phyloP scores from a whole-genome alignment of 2,888 invertebrate species.

The Apodemia hepburni region DNA sequence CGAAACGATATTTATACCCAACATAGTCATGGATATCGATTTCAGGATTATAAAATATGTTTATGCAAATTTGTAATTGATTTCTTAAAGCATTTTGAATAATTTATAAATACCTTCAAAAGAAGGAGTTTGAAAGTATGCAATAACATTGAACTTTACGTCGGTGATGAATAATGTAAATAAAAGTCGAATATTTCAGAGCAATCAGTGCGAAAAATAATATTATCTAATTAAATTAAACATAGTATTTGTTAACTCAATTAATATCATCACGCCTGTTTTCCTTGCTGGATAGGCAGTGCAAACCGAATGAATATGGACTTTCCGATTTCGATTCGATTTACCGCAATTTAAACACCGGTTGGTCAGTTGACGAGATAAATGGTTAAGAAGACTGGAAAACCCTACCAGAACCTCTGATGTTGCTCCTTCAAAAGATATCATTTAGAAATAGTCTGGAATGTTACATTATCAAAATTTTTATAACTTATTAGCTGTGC shows the following conservation, averaged over 20 bases:
- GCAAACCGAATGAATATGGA: too few species aligned
- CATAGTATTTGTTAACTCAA: background rate
- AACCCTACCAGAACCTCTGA: too few species aligned
- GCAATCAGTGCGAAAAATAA: constrained; percentile 12
- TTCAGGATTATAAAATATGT: background rate
- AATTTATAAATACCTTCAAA: background rate
- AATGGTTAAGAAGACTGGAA: too few species aligned
- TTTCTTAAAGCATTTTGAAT: background rate
- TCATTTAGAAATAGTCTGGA: too few species aligned
- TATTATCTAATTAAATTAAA: background rate
- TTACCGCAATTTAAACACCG: too few species aligned
- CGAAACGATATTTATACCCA: background rate
- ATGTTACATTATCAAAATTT: too few species aligned
- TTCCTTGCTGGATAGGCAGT: too few species aligned
- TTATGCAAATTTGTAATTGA: background rate
- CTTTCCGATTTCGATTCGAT: too few species aligned
- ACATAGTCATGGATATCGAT: background rate
- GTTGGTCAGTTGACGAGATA: too few species aligned
- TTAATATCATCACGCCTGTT: too few species aligned
- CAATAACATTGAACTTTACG: constrained; percentile 8
- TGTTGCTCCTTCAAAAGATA: too few species aligned
- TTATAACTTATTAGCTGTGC: too few species aligned
- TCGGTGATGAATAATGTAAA: background rate
- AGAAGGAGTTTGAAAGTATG: background rate
- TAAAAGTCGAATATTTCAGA: background rate